Evolutionary conservation across 1,140 invertebrate species (phyloP), one percentile per base, ranked within the genome.

Genomic region (Aphelinus certus): DNA sequence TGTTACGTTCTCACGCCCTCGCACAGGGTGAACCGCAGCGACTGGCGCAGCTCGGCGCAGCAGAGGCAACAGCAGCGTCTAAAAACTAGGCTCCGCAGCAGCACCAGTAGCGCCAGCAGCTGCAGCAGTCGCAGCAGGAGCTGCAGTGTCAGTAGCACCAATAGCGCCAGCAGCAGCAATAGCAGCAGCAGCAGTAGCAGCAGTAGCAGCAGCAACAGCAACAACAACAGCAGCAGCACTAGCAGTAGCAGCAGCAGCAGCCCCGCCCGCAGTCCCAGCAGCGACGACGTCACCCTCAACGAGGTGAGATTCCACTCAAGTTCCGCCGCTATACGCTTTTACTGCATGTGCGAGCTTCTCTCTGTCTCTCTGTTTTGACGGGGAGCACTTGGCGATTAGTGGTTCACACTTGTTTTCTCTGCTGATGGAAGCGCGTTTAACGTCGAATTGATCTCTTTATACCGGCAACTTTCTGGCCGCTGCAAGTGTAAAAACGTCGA

Each of bases 241-340:
- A 71, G 73, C 7, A n/a, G 64, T 9, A 76, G 65, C 1, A 60
- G 72, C 10, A 73, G 69, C 66, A 47, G 60, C 3, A 51, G 3
- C 26, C 57, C 43, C 26, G 51, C 51, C 7, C 49, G 46, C 45
- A 66, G 55, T 46, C 55, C 9, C 1, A 67, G 57, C 9, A 68
- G 49, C 42, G 69, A 76, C 46, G 75, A 76, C 7, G 7, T 70
- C n/a, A 76, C 70, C 1, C 66, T 76, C 10, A 73, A 73, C 66
- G 71, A 76, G 68, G 67, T 75, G 56, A 46, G 62, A 2, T 7
- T 26, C 51, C 7, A 1, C 7, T 1, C 4, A 7, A n/a, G 3
- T 3, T 42, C n/a, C 5, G 47, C n/a, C n/a, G 2, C 65, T 77
- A 26, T 26, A 26, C 26, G 26, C 26, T 26, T 26, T 26, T 26